Evolutionary conservation across 1,140 invertebrate species (phyloP).

Genomic region (Atta colombica): DNA sequence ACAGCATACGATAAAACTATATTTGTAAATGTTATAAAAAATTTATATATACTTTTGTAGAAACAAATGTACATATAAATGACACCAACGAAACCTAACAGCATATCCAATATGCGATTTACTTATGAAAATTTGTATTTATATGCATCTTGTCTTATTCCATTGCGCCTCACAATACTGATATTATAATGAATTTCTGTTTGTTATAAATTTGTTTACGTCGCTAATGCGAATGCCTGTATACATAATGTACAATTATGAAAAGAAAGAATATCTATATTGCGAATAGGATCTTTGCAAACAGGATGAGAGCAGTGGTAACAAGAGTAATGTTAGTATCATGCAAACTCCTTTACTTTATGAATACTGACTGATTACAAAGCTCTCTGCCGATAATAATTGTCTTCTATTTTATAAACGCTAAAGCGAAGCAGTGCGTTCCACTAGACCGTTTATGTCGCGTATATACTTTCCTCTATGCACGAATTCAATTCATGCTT

Average conservation of each 20-base stretch:
- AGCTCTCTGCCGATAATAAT: slow-evolving; percentile 73
- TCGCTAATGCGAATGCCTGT: slow-evolving; percentile 53
- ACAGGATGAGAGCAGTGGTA: slow-evolving; percentile 44
- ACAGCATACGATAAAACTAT: background rate
- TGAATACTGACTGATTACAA: slow-evolving; percentile 69
- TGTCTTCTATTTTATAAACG: slow-evolving; percentile 76
- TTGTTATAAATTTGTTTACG: slow-evolving; percentile 42
- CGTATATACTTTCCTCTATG: slow-evolving; percentile 6
- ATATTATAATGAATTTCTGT: slow-evolving; percentile 45
- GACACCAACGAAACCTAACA: background rate
- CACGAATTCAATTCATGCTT: slow-evolving; percentile 67
- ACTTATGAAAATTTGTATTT: background rate
- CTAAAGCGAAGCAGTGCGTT: slow-evolving; percentile 70
- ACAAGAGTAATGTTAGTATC: slow-evolving; percentile 59
- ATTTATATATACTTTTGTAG: slow-evolving; percentile 10
- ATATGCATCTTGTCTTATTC: slow-evolving; percentile 33
- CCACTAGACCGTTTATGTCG: slow-evolving; percentile 48
- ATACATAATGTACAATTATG: slow-evolving; percentile 70
- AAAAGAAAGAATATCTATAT: slow-evolving; percentile 64
- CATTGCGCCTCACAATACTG: background rate
- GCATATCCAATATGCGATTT: slow-evolving; percentile 12
- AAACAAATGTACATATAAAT: slow-evolving; percentile 11
- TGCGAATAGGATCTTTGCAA: slow-evolving; percentile 43
- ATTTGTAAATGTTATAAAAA: background rate
- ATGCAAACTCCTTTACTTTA: slow-evolving; percentile 56